Conservation (phyloP, 1,140 invertebrate species). For the Zeugodacus cucurbitae region DNA sequence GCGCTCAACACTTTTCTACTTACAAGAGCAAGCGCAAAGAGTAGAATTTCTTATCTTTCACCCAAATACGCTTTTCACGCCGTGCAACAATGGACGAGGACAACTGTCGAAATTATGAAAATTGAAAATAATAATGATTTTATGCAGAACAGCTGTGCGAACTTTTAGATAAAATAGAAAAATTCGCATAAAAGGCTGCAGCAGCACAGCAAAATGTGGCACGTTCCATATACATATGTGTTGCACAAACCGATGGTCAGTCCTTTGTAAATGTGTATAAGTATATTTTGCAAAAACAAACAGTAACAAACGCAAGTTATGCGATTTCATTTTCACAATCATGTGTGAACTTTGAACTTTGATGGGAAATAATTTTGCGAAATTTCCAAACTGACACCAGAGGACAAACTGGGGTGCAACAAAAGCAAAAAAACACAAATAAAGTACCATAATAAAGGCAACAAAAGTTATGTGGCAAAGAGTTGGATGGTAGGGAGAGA, state of each 20-base stretch:
- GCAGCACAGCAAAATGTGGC: not conserved
- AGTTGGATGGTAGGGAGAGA: not conserved
- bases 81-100: not conserved
- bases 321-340: conserved; percentile 42
- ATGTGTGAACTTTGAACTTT: conserved; percentile 41
- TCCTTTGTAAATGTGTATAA: not conserved
- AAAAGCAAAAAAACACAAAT: not conserved
- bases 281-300: not conserved
- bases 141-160: conserved; percentile 9
- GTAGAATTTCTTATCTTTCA: not conserved
- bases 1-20: too few relatives aligned
- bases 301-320: not conserved
- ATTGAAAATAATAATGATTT: conserved; percentile 18
- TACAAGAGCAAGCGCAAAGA: too few relatives aligned
- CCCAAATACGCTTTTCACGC: not conserved
- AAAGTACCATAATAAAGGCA: not conserved
- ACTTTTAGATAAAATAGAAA: not conserved
- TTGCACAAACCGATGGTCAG: not conserved
- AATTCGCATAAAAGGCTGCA: not conserved
- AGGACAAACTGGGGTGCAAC: conserved; percentile 10
- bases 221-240: not conserved
- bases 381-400: not conserved
- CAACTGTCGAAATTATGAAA: conserved; percentile 14
- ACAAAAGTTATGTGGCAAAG: not conserved
- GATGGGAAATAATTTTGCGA: conserved; percentile 29